Evolutionary conservation across 2,113 vertebrate genomes (phyloP).

Genomic region (Tiliqua scincoides): DNA sequence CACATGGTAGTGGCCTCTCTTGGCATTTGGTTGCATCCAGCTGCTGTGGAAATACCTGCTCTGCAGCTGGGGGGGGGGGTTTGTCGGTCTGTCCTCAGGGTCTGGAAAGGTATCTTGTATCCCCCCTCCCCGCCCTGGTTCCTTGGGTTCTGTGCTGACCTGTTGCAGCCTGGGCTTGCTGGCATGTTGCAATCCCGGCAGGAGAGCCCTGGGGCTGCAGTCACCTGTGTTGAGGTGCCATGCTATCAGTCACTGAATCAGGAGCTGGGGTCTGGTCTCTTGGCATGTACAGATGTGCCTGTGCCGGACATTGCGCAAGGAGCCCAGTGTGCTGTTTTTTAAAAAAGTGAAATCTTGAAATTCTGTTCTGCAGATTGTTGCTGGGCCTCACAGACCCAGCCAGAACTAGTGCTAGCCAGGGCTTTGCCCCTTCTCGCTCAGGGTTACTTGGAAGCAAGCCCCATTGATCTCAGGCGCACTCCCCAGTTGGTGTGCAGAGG

Average conservation of each 20-base stretch:
- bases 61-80: too few relatives aligned
- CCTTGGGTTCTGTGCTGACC: neutral
- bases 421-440: too few relatives aligned
- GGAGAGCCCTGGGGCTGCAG: too few relatives aligned
- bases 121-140: neutral
- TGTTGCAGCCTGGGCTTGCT: neutral
- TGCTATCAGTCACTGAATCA: neutral
- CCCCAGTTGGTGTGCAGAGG: too few relatives aligned
- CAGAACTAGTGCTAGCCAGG: too few relatives aligned
- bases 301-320: neutral
- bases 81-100: too few relatives aligned
- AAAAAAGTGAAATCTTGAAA: too few relatives aligned
- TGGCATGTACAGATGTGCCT: neutral
- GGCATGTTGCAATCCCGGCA: neutral
- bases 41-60: neutral
- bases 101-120: neutral
- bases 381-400: too few relatives aligned
- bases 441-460: too few relatives aligned
- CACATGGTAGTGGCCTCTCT: neutral
- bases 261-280: neutral
- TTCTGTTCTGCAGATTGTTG: too few relatives aligned
- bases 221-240: too few relatives aligned
- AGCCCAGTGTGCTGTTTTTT: neutral
- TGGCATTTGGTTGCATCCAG: neutral
- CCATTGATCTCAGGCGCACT: too few relatives aligned